phyloP scores from a whole-genome alignment of 2,797 vertebrate genomes.

The Crocidura indochinensis region DNA sequence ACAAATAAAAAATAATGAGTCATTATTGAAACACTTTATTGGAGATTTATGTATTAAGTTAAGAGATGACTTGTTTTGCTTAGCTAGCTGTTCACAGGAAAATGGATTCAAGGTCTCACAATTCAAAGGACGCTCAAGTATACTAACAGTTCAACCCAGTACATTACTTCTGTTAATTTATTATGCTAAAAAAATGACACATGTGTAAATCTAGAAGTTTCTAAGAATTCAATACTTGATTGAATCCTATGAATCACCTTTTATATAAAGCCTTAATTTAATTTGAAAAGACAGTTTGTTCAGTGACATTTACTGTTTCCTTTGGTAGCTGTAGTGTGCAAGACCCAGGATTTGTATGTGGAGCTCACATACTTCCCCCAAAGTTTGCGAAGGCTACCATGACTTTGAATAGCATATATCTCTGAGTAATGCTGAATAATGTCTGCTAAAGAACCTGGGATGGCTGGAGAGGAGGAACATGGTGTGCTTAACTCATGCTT shows the following conservation, averaged over 20 bases:
- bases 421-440: too few species aligned
- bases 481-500: not conserved
- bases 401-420: not conserved
- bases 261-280: slow-evolving; percentile 37
- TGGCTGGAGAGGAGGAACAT: accelerated
- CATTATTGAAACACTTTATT: not conserved
- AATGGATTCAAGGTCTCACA: not conserved
- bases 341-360: not conserved
- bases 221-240: not conserved
- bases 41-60: not conserved
- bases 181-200: slow-evolving; percentile 39
- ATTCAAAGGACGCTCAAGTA: not conserved
- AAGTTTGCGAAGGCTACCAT: not conserved
- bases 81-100: not conserved
- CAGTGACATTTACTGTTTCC: slow-evolving; percentile 10
- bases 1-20: slow-evolving; percentile 59
- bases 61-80: not conserved
- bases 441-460: not conserved
- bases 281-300: slow-evolving; percentile 12
- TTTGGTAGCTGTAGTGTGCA: not conserved
- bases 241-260: slow-evolving; percentile 48
- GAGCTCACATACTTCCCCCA: not conserved
- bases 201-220: slow-evolving; percentile 42
- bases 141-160: not conserved
- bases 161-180: slow-evolving; percentile 40